phyloP scores from a whole-genome alignment of 2,888 invertebrate species.

The Drosophila sordidula region DNA sequence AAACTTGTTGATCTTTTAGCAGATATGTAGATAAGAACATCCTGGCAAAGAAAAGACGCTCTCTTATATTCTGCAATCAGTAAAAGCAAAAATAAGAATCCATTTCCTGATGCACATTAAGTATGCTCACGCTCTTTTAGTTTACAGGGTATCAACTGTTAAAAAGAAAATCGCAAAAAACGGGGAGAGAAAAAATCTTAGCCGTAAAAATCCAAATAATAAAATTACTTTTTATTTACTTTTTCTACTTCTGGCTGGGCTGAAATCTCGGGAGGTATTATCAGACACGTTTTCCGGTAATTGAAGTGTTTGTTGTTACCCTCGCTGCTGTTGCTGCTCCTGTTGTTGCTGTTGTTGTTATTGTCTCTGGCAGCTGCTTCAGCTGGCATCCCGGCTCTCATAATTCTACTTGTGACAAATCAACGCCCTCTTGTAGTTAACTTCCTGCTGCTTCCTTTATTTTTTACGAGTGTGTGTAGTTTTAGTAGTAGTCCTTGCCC shows the following conservation, averaged over 20 bases:
- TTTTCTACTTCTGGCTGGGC: constrained; percentile 37
- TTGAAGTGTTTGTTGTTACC: constrained; percentile 71
- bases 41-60: too few species aligned
- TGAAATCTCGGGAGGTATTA: constrained; percentile 69
- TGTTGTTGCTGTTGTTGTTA: constrained; percentile 24
- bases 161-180: constrained; percentile 30
- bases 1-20: too few species aligned
- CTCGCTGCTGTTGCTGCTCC: constrained; percentile 21
- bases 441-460: constrained; percentile 60
- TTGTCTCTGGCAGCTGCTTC: constrained; percentile 58
- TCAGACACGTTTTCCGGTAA: constrained; percentile 82
- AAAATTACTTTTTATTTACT: constrained; percentile 77
- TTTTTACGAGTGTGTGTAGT: constrained; percentile 58
- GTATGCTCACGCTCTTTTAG: background rate
- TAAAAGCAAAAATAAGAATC: background rate
- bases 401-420: constrained; percentile 79
- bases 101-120: background rate
- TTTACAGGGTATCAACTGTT: constrained; percentile 5
- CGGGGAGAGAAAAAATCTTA: constrained; percentile 15
- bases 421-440: constrained; percentile 78
- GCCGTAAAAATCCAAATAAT: constrained; percentile 69
- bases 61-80: too few species aligned
- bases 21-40: too few species aligned
- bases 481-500: constrained; percentile 48
- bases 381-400: constrained; percentile 57